Conservation (phyloP, 2,888 invertebrate species). For the Monoplex corrugatus region DNA sequence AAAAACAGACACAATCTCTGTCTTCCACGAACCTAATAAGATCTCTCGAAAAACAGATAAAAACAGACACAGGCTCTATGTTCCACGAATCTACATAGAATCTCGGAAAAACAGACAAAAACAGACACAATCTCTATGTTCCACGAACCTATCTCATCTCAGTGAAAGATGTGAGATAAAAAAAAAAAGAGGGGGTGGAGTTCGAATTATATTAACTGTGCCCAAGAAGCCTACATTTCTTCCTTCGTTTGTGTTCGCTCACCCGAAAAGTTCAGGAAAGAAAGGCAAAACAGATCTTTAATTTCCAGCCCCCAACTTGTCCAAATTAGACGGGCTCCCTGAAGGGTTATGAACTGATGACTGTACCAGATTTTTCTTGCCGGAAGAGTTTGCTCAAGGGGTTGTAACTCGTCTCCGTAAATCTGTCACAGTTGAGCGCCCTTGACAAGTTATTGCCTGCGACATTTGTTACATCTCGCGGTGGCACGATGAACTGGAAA, state of each 20-base stretch:
- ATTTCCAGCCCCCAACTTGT: background rate
- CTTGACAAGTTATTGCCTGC: background rate
- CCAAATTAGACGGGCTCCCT: background rate
- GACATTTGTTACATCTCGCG: background rate
- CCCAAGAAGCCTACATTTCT: conserved; percentile 23
- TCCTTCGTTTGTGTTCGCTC: conserved; percentile 20
- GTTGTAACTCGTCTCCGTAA: conserved; percentile 10
- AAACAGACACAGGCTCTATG: too few species aligned
- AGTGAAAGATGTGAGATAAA: too few species aligned
- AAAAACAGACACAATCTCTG: too few species aligned
- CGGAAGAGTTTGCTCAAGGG: conserved; percentile 30
- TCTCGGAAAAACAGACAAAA: background rate
- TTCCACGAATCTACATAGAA: too few species aligned
- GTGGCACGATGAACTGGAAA: background rate
- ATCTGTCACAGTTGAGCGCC: conserved; percentile 29
- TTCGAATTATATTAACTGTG: background rate
- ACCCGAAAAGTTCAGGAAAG: conserved; percentile 6
- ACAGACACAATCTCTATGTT: too few species aligned
- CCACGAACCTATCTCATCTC: too few species aligned
- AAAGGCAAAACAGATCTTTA: background rate
- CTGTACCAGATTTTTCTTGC: background rate
- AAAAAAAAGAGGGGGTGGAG: background rate
- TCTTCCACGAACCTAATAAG: too few species aligned
- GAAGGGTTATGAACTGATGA: background rate
- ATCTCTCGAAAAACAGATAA: too few species aligned